Evolutionary conservation across 2,797 vertebrate species (phyloP).

Genomic region (Chaetophractus vellerosus): DNA sequence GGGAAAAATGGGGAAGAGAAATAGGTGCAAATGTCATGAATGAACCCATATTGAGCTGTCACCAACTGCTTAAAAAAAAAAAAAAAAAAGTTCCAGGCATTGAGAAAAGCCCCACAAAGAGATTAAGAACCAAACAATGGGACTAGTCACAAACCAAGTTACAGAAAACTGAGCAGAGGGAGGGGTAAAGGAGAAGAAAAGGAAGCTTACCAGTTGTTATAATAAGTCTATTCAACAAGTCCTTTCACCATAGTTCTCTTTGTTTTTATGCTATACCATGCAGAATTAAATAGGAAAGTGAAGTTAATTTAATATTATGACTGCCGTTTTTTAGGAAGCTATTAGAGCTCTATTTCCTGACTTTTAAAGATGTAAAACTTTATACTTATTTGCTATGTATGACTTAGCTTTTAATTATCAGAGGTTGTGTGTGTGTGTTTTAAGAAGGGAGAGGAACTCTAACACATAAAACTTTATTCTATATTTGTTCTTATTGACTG

Average conservation of each 20-base stretch:
- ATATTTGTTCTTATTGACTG: neutral
- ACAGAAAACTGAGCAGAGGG: neutral
- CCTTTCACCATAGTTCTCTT: neutral
- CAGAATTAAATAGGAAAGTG: neutral
- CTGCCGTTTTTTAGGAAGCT: slow-evolving; percentile 8
- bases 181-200: neutral
- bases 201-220: neutral
- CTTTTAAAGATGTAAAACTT: neutral
- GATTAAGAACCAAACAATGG: slow-evolving; percentile 3
- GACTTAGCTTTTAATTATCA: neutral
- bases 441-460: neutral
- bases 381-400: neutral
- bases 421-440: neutral
- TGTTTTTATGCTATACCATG: neutral
- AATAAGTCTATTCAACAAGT: neutral
- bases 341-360: neutral
- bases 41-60: neutral
- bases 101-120: neutral
- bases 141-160: neutral
- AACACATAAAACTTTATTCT: neutral
- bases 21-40: neutral
- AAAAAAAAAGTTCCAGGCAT: neutral
- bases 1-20: neutral
- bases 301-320: neutral
- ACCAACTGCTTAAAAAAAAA: neutral